A percentile compares a stretch with the other conserved stretches of the same genome.
phyloP scores from a whole-genome alignment of 1,140 invertebrate genomes.

The Spodoptera frugiperda region DNA sequence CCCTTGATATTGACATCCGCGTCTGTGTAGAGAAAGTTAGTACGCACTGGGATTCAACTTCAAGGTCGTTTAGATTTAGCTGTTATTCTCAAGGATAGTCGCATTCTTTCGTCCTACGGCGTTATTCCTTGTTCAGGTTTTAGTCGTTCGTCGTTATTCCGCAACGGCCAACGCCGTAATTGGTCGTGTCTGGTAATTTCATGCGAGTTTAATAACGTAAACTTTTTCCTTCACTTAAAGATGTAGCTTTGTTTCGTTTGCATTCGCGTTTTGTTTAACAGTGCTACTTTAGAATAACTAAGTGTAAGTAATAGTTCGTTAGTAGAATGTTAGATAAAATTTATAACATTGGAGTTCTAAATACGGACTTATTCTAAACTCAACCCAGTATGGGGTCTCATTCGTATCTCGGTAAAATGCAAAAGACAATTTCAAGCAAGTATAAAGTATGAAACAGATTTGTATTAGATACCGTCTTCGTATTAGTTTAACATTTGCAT shows the following conservation, averaged over 20 bases:
- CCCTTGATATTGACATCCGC: slow-evolving; percentile 48
- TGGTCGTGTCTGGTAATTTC: slow-evolving; percentile 15
- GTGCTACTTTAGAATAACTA: too few species aligned
- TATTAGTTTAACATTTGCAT: slow-evolving; percentile 13
- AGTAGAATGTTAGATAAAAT: too few species aligned
- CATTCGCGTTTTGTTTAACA: too few species aligned
- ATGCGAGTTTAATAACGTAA: background rate
- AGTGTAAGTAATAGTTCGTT: too few species aligned
- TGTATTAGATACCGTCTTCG: slow-evolving; percentile 1
- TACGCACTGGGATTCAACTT: slow-evolving; percentile 30
- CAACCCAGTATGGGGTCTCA: background rate
- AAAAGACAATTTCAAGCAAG: background rate
- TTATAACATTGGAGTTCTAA: too few species aligned
- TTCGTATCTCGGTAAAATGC: background rate
- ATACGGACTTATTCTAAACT: background rate
- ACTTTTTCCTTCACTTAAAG: too few species aligned
- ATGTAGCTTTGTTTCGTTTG: too few species aligned
- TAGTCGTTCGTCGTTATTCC: slow-evolving; percentile 3
- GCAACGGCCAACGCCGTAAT: slow-evolving; percentile 1
- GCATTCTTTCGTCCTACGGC: slow-evolving; percentile 11
- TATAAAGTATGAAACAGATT: slow-evolving; percentile 18
- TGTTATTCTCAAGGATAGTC: slow-evolving; percentile 39
- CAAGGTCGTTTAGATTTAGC: slow-evolving; percentile 45
- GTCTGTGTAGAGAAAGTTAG: slow-evolving; percentile 49
- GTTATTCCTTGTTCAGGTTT: slow-evolving; percentile 10